Evolutionary conservation across 1,140 invertebrate species (phyloP).

Genomic region (Drosophila erecta): DNA sequence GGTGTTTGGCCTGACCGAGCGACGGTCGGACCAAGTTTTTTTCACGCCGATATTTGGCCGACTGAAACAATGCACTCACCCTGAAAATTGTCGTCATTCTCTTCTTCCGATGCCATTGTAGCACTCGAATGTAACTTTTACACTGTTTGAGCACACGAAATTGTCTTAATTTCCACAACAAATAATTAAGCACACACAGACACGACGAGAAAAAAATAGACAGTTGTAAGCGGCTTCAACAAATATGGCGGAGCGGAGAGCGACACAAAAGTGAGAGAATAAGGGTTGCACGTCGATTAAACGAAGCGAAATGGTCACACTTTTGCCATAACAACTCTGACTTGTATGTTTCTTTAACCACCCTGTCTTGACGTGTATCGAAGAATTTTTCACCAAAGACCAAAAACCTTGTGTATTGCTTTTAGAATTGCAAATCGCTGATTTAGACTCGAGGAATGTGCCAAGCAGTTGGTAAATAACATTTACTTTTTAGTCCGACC

Average conservation of each 20-base stretch:
- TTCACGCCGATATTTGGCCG: constrained; percentile 43
- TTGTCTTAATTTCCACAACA: constrained; percentile 74
- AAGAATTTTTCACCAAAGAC: constrained; percentile 55
- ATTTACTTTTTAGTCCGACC: constrained; percentile 71
- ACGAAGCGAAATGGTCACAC: not conserved
- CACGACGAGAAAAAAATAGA: constrained; percentile 79
- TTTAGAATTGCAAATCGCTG: constrained; percentile 20
- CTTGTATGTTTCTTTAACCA: constrained; percentile 16
- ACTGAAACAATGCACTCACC: constrained; percentile 71
- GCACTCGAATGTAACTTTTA: constrained; percentile 63
- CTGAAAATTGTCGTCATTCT: constrained; percentile 82
- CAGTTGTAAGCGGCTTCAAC: constrained; percentile 52
- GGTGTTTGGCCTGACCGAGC: constrained; percentile 40
- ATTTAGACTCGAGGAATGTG: constrained; percentile 63
- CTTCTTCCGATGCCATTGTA: constrained; percentile 83
- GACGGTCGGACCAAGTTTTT: constrained; percentile 54
- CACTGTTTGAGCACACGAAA: constrained; percentile 71
- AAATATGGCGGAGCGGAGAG: constrained; percentile 69
- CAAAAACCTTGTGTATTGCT: constrained; percentile 58
- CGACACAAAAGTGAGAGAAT: constrained; percentile 35
- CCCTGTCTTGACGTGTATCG: constrained; percentile 1
- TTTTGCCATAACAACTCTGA: constrained; percentile 35
- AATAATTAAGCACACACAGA: constrained; percentile 80
- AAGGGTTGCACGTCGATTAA: constrained; percentile 40
- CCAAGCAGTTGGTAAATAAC: constrained; percentile 78